Evolutionary conservation across 2,888 invertebrate genomes (phyloP).

Genomic region (Thyatira batis): DNA sequence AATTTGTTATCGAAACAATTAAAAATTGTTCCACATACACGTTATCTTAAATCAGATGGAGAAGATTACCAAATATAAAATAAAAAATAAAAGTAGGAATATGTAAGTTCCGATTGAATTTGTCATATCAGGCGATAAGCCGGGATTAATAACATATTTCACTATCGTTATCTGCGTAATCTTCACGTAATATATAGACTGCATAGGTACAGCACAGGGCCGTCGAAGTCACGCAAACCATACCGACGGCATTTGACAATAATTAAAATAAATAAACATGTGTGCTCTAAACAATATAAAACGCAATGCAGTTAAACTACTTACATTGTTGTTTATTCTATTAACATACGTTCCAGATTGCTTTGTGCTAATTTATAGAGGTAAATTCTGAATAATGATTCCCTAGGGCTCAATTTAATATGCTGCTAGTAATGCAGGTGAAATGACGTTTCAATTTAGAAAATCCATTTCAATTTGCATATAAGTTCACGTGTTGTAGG

Average conservation of each 20-base stretch:
- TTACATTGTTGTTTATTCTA: neutral
- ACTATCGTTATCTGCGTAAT: conserved; percentile 1
- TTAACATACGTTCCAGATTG: neutral
- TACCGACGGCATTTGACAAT: conserved; percentile 18
- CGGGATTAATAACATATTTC: neutral
- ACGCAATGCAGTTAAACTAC: neutral
- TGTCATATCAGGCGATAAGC: neutral
- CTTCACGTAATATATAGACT: neutral
- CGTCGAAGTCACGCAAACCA: conserved; percentile 27
- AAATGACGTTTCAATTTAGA: neutral
- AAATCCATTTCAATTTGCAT: neutral
- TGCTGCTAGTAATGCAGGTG: neutral
- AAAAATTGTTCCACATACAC: neutral
- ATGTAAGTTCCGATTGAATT: neutral
- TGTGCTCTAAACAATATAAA: neutral
- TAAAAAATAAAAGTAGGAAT: neutral
- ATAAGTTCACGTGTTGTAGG: neutral
- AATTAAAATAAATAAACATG: conserved; percentile 22
- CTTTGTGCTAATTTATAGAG: neutral
- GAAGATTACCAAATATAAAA: neutral
- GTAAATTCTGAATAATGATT: neutral
- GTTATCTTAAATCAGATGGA: neutral
- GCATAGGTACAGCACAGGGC: conserved; percentile 24
- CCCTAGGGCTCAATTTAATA: neutral
- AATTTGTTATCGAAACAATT: neutral